Percentiles rank a stretch among this genome's conserved stretches.
phyloP scores from a whole-genome alignment of 2,113 vertebrate genomes.

The Paramormyrops kingsleyae region DNA sequence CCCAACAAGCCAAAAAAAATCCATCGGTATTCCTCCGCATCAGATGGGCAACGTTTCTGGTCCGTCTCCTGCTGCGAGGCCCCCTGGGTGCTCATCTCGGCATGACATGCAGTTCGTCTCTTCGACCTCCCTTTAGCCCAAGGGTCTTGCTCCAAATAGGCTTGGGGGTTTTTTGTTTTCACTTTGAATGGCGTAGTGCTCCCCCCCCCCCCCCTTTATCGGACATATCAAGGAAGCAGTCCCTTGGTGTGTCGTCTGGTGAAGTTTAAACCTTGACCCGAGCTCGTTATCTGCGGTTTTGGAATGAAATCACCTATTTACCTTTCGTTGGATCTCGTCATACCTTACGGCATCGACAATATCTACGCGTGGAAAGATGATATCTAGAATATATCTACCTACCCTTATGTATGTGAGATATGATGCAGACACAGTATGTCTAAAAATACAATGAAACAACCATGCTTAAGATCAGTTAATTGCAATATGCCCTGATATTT shows the following conservation, averaged over 20 bases:
- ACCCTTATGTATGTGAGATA: not conserved
- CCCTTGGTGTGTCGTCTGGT: not conserved
- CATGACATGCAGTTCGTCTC: not conserved
- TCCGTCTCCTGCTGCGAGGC: not conserved
- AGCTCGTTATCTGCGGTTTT: not conserved
- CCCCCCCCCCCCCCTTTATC: not conserved
- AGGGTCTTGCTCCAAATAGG: not conserved
- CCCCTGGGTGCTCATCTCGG: not conserved
- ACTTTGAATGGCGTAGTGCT: not conserved
- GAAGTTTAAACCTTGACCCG: not conserved
- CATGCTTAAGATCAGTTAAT: not conserved
- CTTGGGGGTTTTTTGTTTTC: not conserved
- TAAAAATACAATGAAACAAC: not conserved
- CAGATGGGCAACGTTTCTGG: not conserved
- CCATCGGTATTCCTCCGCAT: not conserved
- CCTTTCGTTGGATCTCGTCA: not conserved
- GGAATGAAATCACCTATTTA: not conserved
- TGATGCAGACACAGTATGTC: not conserved
- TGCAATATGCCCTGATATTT: not conserved
- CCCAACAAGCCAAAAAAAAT: conserved; percentile 14
- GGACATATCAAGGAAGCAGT: not conserved
- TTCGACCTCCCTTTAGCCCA: not conserved
- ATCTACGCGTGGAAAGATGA: not conserved
- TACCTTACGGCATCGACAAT: not conserved
- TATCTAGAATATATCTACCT: conserved; percentile 1